These are phyloP conservation scores for Dyspetes luteomarginatus DNA, from an alignment of 2,888 invertebrate genomes.

Conservation along the genomic window DNA sequence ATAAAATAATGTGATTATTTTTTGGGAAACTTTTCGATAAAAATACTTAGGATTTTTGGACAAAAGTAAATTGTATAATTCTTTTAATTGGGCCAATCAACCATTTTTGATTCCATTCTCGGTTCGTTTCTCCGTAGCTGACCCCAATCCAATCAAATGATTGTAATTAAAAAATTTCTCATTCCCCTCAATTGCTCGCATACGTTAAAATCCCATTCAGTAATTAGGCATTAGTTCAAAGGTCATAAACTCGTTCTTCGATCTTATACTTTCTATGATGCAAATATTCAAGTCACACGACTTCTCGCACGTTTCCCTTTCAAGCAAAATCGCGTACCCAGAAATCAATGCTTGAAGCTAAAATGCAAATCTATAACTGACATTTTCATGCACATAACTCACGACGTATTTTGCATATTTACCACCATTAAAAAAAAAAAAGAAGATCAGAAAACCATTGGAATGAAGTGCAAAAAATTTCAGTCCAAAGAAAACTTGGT, in stretches of 20 bases:
- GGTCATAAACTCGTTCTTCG: background rate
- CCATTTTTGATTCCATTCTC: too few relatives aligned
- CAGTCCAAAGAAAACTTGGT: background rate
- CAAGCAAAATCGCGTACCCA: background rate
- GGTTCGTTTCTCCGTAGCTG: too few relatives aligned
- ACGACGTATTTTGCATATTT: background rate
- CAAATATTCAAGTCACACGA: background rate
- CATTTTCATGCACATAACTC: background rate
- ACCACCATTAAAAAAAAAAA: background rate
- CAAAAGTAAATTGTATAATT: too few relatives aligned
- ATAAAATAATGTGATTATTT: too few relatives aligned
- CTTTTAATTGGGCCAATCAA: too few relatives aligned
- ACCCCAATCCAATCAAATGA: too few relatives aligned
- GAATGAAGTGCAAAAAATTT: background rate
- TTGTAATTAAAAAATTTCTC: too few relatives aligned
- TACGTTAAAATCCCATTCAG: too few relatives aligned
- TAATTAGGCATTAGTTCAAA: too few relatives aligned
- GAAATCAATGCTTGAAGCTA: background rate
- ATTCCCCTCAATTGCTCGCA: too few relatives aligned
- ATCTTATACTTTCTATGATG: background rate
- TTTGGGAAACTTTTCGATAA: too few relatives aligned
- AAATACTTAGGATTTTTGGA: too few relatives aligned
- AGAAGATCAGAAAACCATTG: background rate
- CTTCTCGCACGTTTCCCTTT: background rate
- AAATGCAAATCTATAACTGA: constrained; percentile 10